phyloP scores from a whole-genome alignment of 23 tunicate species.

The Styela clava region DNA sequence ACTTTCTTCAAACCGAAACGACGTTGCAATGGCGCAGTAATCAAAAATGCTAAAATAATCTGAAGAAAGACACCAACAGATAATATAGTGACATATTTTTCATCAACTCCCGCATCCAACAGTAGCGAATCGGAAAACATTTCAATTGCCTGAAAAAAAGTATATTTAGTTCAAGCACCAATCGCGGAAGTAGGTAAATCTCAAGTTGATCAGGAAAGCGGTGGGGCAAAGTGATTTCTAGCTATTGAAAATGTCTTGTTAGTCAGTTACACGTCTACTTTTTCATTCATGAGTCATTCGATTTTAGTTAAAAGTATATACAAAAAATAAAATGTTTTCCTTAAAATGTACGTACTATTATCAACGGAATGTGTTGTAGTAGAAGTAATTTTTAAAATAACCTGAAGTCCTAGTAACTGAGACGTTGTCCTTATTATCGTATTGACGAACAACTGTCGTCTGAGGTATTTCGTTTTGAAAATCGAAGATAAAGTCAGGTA shows the following conservation, averaged over 20 bases:
- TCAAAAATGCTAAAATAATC: neutral
- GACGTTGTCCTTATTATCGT: neutral
- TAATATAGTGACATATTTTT: conserved; percentile 8
- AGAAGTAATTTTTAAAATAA: neutral
- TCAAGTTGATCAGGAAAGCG: no score
- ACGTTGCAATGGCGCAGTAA: conserved; percentile 7
- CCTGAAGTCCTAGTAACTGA: conserved; percentile 27
- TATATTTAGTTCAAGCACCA: no score
- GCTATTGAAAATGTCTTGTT: no score
- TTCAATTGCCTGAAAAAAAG: conserved; percentile 19
- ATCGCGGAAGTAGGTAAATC: no score
- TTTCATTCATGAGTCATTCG: no score
- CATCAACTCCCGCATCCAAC: neutral
- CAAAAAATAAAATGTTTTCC: no score
- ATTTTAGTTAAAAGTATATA: no score
- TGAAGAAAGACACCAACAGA: conserved; percentile 7
- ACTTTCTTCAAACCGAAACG: conserved; percentile 14
- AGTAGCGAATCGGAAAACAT: conserved; percentile 13
- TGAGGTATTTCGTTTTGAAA: neutral
- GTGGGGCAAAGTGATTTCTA: no score
- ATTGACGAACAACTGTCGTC: conserved; percentile 7
- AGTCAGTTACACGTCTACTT: no score
- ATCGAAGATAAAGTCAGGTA: neutral
- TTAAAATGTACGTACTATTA: no score
- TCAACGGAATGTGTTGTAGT: neutral